Evolutionary conservation across 1,140 invertebrate species (phyloP).

Genomic region (Drosophila rufa): DNA sequence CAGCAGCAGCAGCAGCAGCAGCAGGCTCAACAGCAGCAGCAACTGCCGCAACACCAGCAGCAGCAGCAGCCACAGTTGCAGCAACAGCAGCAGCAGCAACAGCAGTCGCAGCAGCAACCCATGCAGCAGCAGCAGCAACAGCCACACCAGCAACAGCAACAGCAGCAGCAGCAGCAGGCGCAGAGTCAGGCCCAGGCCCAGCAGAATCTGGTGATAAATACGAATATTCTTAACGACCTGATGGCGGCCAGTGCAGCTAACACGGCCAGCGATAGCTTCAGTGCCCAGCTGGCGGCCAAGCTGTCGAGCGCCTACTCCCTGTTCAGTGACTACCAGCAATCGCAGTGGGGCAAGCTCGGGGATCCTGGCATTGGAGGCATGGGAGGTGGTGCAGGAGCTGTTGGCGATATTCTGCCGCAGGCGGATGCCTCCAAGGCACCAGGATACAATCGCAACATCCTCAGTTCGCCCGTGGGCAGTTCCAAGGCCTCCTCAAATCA

Average conservation of each 20-base stretch:
- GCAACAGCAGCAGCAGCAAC: slow-evolving; percentile 22
- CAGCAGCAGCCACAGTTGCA: slow-evolving; percentile 10
- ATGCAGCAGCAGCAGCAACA: slow-evolving; percentile 19
- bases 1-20: slow-evolving; percentile 35
- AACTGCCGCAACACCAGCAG: slow-evolving; percentile 4
- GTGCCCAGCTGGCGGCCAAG: slow-evolving; percentile 71
- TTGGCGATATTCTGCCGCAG: slow-evolving; percentile 87
- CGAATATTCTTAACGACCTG: slow-evolving; percentile 60
- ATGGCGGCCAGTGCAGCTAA: slow-evolving; percentile 38
- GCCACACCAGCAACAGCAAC: slow-evolving; percentile 34
- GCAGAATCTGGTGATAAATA: slow-evolving; percentile 73
- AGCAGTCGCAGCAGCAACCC: slow-evolving; percentile 33
- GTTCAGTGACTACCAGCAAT: slow-evolving; percentile 90
- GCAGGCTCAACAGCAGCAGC: slow-evolving; percentile 14
- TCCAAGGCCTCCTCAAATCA: slow-evolving; percentile 87
- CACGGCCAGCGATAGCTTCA: slow-evolving; percentile 55
- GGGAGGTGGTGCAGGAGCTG: slow-evolving; percentile 71
- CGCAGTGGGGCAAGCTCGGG: slow-evolving; percentile 87
- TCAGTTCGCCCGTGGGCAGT: slow-evolving; percentile 90
- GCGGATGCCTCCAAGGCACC: slow-evolving; percentile 93
- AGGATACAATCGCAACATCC: slow-evolving; percentile 90
- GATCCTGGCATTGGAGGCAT: slow-evolving; percentile 56
- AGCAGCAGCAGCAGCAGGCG: slow-evolving; percentile 19
- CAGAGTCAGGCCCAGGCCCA: slow-evolving; percentile 22
- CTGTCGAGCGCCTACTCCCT: slow-evolving; percentile 90